Evolutionary conservation across 1,140 invertebrate genomes (phyloP).

Genomic region (Euwallacea fornicatus): DNA sequence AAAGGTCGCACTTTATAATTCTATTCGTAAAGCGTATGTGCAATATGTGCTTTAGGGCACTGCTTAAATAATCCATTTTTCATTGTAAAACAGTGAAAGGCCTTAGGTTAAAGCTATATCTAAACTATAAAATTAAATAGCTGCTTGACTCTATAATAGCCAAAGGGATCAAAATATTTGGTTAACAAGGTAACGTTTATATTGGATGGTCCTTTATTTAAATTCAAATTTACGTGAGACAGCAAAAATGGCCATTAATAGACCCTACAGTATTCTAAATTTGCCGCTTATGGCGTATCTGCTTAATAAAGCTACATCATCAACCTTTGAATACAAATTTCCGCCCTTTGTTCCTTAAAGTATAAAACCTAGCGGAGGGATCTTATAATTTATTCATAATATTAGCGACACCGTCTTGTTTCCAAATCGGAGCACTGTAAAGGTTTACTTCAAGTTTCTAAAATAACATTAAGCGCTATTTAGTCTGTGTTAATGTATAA

Average conservation of each 20-base stretch:
- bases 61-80: no score
- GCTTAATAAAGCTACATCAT: slow-evolving; percentile 33
- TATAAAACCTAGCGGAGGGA: slow-evolving; percentile 28
- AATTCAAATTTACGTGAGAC: slow-evolving; percentile 27
- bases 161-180: slow-evolving; percentile 13
- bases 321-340: slow-evolving; percentile 34
- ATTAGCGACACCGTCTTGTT: slow-evolving; percentile 30
- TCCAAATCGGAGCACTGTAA: slow-evolving; percentile 15
- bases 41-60: no score
- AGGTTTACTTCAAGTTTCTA: neutral
- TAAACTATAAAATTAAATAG: slow-evolving; percentile 16
- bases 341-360: slow-evolving; percentile 31
- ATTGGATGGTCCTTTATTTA: slow-evolving; percentile 27
- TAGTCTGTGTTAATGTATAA: no score
- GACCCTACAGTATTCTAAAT: slow-evolving; percentile 27
- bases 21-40: no score
- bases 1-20: neutral
- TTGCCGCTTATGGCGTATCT: slow-evolving; percentile 31
- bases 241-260: slow-evolving; percentile 28
- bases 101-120: neutral
- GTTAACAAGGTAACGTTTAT: slow-evolving; percentile 8
- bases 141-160: slow-evolving; percentile 1
- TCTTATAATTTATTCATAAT: slow-evolving; percentile 31
- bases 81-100: no score
- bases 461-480: no score